These are phyloP conservation scores for Sminthurides aquaticus DNA, from an alignment of 2,888 invertebrate genomes.

Conservation along the genomic window DNA sequence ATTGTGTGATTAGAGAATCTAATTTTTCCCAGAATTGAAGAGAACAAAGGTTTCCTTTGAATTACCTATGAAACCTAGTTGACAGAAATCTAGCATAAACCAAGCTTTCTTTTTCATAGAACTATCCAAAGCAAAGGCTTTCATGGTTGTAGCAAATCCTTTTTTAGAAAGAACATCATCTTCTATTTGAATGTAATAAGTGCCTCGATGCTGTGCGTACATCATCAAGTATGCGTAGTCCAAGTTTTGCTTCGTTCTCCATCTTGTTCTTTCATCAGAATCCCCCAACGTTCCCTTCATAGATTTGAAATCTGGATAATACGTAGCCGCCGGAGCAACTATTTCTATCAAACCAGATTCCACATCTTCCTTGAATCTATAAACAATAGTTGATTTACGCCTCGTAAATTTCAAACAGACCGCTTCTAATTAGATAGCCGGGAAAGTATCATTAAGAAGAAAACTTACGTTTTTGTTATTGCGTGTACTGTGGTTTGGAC, in stretches of 20 bases:
- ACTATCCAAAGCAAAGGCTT: slow-evolving; percentile 70
- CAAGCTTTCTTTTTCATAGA: slow-evolving; percentile 68
- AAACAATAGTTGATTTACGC: slow-evolving; percentile 20
- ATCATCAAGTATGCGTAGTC: slow-evolving; percentile 92
- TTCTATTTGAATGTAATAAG: slow-evolving; percentile 85
- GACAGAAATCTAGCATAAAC: slow-evolving; percentile 89
- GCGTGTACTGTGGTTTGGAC: slow-evolving; percentile 41
- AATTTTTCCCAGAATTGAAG: slow-evolving; percentile 11
- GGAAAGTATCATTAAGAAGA: not conserved
- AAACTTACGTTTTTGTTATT: slow-evolving; percentile 38
- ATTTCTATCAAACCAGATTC: slow-evolving; percentile 79
- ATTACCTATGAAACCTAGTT: slow-evolving; percentile 84
- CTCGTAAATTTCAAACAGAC: not conserved
- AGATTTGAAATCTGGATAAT: slow-evolving; percentile 77
- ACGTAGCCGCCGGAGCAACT: slow-evolving; percentile 72
- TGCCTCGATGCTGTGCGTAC: slow-evolving; percentile 77
- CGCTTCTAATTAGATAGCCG: not conserved
- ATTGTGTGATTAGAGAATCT: too few species aligned
- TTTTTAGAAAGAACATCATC: slow-evolving; percentile 86
- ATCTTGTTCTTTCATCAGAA: slow-evolving; percentile 71
- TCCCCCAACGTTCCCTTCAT: slow-evolving; percentile 76
- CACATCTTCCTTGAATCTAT: slow-evolving; percentile 66
- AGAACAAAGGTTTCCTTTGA: not conserved
- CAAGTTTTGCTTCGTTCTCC: slow-evolving; percentile 91
- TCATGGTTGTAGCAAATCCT: slow-evolving; percentile 75